Percentiles rank a stretch among this genome's conserved stretches.
These are phyloP conservation scores for Scolopax mira DNA, from an alignment of 2,113 vertebrate genomes.

Conservation along the genomic window DNA sequence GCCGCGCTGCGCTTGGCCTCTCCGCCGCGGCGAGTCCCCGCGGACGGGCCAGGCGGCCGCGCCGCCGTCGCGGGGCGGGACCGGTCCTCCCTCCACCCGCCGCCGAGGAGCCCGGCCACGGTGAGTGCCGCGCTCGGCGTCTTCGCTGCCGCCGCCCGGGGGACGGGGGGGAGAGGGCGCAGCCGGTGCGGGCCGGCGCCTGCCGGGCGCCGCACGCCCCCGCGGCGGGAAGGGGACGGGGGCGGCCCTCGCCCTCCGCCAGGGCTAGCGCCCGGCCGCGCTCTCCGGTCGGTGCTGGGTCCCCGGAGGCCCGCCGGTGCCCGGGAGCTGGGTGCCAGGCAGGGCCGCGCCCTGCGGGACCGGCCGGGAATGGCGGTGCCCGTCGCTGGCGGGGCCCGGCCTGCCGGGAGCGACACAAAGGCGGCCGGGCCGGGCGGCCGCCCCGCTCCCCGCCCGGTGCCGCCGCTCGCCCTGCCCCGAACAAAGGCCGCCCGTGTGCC, in stretches of 20 bases:
- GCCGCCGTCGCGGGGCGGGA: neutral
- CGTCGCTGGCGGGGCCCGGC: neutral
- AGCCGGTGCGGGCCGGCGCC: neutral
- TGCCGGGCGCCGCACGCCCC: neutral
- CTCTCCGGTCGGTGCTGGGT: too few relatives aligned
- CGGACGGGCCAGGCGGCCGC: neutral
- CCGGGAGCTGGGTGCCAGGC: neutral
- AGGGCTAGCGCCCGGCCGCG: neutral
- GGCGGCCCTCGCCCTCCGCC: neutral
- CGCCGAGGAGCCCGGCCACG: neutral
- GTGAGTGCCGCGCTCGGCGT: neutral
- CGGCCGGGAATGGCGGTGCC: neutral
- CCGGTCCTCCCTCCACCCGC: neutral
- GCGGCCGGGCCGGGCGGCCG: neutral
- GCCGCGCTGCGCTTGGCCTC: neutral
- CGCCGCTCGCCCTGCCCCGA: neutral
- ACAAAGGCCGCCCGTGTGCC: conserved; percentile 8
- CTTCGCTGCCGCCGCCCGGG: neutral
- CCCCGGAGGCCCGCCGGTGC: too few relatives aligned
- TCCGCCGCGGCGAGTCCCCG: neutral
- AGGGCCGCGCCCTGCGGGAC: neutral
- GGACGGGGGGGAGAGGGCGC: too few relatives aligned
- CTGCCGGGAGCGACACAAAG: neutral
- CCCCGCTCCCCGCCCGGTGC: neutral
- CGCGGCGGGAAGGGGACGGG: neutral